phyloP scores from a whole-genome alignment of 2,888 invertebrate genomes.

The Abrostola tripartita region DNA sequence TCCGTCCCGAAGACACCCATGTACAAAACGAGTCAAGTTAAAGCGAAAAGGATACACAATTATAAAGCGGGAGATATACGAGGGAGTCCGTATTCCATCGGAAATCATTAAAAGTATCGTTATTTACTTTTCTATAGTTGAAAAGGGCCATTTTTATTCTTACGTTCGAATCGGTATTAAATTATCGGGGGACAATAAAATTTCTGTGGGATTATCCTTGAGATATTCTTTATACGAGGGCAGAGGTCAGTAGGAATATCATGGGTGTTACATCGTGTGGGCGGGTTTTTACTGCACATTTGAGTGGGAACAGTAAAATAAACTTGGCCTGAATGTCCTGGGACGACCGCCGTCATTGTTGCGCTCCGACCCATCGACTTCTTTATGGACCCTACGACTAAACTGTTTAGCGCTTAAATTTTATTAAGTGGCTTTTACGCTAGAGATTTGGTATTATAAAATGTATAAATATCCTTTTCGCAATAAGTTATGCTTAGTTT shows the following conservation, averaged over 20 bases:
- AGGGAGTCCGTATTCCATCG: constrained; percentile 37
- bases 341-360: constrained; percentile 77
- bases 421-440: constrained; percentile 68
- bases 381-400: constrained; percentile 76
- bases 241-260: constrained; percentile 82
- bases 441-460: constrained; percentile 53
- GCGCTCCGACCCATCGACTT: constrained; percentile 67
- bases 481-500: background rate
- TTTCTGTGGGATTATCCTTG: constrained; percentile 59
- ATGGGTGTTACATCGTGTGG: constrained; percentile 80
- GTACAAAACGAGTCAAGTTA: constrained; percentile 28
- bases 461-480: constrained; percentile 16
- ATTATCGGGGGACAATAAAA: constrained; percentile 64
- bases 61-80: constrained; percentile 42
- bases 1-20: constrained; percentile 38
- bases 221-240: constrained; percentile 74
- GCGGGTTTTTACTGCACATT: constrained; percentile 84
- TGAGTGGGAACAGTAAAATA: constrained; percentile 83
- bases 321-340: constrained; percentile 79
- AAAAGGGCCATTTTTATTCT: constrained; percentile 47
- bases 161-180: constrained; percentile 55
- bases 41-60: constrained; percentile 40
- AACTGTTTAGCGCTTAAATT: constrained; percentile 75
- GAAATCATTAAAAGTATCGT: constrained; percentile 50
- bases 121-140: constrained; percentile 51